Evolutionary conservation across 1,140 invertebrate genomes (phyloP), one percentile per base, ranked within the genome.

Genomic region (Aphelenchoides besseyi): DNA sequence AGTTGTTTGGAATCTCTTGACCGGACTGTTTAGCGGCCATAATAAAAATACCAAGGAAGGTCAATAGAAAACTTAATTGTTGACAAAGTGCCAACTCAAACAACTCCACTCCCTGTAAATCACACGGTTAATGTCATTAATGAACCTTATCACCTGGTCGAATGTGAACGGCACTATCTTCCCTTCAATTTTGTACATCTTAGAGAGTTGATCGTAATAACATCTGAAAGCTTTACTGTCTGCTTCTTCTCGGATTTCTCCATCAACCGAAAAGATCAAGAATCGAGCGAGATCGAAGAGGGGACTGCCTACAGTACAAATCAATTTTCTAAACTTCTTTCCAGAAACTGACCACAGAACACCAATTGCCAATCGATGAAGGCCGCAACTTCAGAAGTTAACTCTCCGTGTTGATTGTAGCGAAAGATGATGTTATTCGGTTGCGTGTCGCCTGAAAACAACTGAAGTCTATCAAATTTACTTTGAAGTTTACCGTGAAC

Each of bases 281-380:
- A 66, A 66, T n/a, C 63, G 30, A 32, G 63, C 63, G 28, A 66
- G 36, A 35, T 66, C 63, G 36, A 66, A 37, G 26, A 33, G 32
- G 0, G 63, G 36, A 53, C 16, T 36, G 12, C 32, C 63, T n/a
- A n/a, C n/a, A n/a, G n/a, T n/a, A n/a, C n/a, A n/a, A n/a, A 23
- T 64, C 5, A 64, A 23, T 59, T 5, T 59, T 64, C 9, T 53
- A 66, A n/a, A n/a, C n/a, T n/a, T n/a, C n/a, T 29, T 63, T 1
- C 1, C 28, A 2, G 2, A 3, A 36, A 23, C 63, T 66, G 30
- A 66, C 63, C 26, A 61, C 30, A n/a, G n/a, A n/a, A n/a, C n/a
- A n/a, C n/a, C 16, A 61, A 29, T 26, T 61, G 59, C 59, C 32
- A 66, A 53, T 66, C 63, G 30, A 66, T 66, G 8, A 66, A 36